Evolutionary conservation across 1,140 invertebrate species (phyloP).

Genomic region (Pygmarrhopalites habei): DNA sequence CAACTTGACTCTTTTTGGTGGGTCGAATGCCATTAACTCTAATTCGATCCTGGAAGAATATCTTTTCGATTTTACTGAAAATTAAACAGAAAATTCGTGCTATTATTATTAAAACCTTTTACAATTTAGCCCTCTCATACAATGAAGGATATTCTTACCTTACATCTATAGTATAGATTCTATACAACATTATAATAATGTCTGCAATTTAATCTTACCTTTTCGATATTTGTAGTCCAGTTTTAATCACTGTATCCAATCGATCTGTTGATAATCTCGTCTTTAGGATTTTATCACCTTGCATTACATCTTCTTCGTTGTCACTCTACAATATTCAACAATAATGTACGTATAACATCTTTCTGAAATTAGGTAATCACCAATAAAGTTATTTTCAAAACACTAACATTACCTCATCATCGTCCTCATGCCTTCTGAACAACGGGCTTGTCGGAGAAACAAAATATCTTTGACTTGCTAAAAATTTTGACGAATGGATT

Average conservation of each 20-base stretch:
- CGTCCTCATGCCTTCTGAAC: too few species aligned
- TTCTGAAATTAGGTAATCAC: too few species aligned
- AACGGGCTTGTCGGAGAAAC: too few species aligned
- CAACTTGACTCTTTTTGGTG: conserved; percentile 54
- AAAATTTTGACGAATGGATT: too few species aligned
- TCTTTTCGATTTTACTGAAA: conserved; percentile 55
- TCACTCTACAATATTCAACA: conserved; percentile 34
- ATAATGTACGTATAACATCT: background rate
- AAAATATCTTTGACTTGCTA: too few species aligned
- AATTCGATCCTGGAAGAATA: conserved; percentile 60
- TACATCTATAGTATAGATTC: background rate
- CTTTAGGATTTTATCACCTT: conserved; percentile 53
- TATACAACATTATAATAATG: conserved; percentile 11
- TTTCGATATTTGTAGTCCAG: conserved; percentile 56
- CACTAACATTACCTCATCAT: too few species aligned
- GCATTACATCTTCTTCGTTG: conserved; percentile 41
- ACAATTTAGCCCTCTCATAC: background rate
- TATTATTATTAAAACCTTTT: background rate
- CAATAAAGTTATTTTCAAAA: too few species aligned
- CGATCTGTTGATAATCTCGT: conserved; percentile 54
- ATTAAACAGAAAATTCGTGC: conserved; percentile 25
- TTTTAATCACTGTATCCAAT: conserved; percentile 58
- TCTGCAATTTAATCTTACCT: conserved; percentile 44
- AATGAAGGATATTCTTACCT: background rate
- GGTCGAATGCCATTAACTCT: conserved; percentile 59